Evolutionary conservation across 2,797 vertebrate genomes (phyloP), one percentile per base, ranked within the genome.

Genomic region (Chaunax sp.): DNA sequence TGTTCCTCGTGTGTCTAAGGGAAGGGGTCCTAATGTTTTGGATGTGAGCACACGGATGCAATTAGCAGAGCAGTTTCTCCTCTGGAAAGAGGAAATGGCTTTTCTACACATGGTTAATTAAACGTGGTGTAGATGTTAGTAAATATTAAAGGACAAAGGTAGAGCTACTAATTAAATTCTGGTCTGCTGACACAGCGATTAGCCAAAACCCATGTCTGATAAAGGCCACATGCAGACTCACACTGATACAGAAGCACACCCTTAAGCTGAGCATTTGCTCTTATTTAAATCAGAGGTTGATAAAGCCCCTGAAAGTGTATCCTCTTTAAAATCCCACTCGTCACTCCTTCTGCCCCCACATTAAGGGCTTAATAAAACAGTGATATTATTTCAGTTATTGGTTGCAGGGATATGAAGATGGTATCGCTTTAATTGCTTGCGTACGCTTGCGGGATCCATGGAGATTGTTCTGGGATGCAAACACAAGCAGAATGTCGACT

Each of bases 381-480:
- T 90, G 92, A 91, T 92, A 92, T 93, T 93, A 92, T 93, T 94
- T 94, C 93, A 89, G 90, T 94, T 93, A 94, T 93, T 93, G 93
- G 92, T 93, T 93, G 90, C 88, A 70, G 87, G 92, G 91, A 92
- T 92, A 89, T 93, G 90, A 94, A 94, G 93, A 94, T 93, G 92
- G 54, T 94, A 94, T 94, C 91, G 89, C 92, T 92, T 94, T 94
- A 94, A 95, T 94, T 94, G 94, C 93, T 89, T 91, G 92, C 89
- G 86, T 85, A 92, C 90, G 84, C 93, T 92, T 89, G 82, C 87
- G 91, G 92, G 90, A 93, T 93, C 92, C 92, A 49, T 86, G 77
- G 94, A 94, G 93, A 93, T 94, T 93, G 90, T 92, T 92, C 89
- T 85, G 90, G 92, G 92, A 93, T 94, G 93, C 94, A 94, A 89